These are phyloP conservation scores for Reticulitermes speratus DNA, from an alignment of 1,140 invertebrate genomes.

Conservation along the genomic window DNA sequence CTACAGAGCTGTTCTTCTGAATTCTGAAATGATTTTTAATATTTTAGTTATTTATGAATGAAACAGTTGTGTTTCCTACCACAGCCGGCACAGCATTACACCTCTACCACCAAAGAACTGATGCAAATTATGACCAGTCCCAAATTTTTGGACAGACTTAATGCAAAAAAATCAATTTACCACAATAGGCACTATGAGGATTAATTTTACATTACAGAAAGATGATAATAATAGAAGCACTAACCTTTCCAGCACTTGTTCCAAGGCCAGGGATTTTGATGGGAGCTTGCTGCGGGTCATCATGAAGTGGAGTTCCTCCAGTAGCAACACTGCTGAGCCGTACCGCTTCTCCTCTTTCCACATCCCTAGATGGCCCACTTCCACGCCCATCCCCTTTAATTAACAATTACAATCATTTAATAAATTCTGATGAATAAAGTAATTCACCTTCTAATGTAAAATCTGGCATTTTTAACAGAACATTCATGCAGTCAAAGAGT, in stretches of 20 bases:
- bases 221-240: not conserved
- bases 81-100: too few species aligned
- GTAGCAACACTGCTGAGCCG: not conserved
- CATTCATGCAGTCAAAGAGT: too few species aligned
- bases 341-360: conserved; percentile 27
- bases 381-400: conserved; percentile 23
- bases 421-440: not conserved
- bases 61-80: too few species aligned
- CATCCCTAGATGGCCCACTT: conserved; percentile 28
- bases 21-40: too few species aligned
- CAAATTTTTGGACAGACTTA: too few species aligned
- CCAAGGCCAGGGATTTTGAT: conserved; percentile 50
- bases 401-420: not conserved
- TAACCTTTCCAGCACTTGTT: conserved; percentile 49
- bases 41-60: too few species aligned
- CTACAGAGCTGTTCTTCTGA: too few species aligned
- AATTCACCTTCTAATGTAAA: not conserved
- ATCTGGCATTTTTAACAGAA: too few species aligned
- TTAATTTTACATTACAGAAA: not conserved
- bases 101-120: too few species aligned
- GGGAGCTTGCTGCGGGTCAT: conserved; percentile 45
- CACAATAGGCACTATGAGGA: too few species aligned
- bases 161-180: too few species aligned
- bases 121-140: too few species aligned
- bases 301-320: not conserved